Evolutionary conservation across 2,888 invertebrate genomes (phyloP).

Genomic region (Buathra laborator): DNA sequence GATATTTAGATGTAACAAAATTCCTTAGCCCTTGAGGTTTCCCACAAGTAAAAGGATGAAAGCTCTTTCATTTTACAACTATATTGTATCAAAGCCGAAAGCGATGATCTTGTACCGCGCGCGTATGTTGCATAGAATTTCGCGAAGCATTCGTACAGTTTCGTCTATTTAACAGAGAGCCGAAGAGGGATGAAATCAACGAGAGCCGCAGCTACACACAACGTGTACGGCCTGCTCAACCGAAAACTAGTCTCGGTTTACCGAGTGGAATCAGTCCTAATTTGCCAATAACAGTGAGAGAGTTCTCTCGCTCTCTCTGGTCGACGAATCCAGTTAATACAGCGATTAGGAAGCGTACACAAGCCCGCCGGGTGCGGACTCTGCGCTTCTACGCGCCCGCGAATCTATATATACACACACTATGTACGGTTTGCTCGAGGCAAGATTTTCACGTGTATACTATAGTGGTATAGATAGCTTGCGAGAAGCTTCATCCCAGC

Average conservation of each 20-base stretch:
- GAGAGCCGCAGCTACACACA: constrained; percentile 22
- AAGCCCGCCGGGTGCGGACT: constrained; percentile 69
- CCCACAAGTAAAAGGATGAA: constrained; percentile 50
- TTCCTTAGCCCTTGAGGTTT: constrained; percentile 44
- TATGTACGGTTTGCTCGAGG: constrained; percentile 72
- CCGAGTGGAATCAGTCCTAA: constrained; percentile 79
- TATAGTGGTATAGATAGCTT: neutral
- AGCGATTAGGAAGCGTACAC: constrained; percentile 79
- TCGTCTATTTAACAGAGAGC: constrained; percentile 29
- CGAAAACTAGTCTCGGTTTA: constrained; percentile 74
- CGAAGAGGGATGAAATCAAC: constrained; percentile 3
- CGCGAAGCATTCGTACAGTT: neutral
- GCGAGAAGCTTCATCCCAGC: constrained; percentile 71
- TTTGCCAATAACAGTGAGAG: constrained; percentile 80
- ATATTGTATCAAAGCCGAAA: neutral
- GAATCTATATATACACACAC: constrained; percentile 54
- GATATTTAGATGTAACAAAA: constrained; percentile 54
- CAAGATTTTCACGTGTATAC: constrained; percentile 38
- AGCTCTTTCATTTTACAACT: neutral
- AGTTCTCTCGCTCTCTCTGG: constrained; percentile 66
- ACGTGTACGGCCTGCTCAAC: constrained; percentile 28
- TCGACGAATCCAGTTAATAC: constrained; percentile 81
- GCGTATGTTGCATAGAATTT: no score
- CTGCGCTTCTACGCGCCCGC: constrained; percentile 23
- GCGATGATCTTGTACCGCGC: no score